Evolutionary conservation across 2,797 vertebrate genomes (phyloP), one percentile per base, ranked within the genome.

Genomic region (Ctenopoma multispine): DNA sequence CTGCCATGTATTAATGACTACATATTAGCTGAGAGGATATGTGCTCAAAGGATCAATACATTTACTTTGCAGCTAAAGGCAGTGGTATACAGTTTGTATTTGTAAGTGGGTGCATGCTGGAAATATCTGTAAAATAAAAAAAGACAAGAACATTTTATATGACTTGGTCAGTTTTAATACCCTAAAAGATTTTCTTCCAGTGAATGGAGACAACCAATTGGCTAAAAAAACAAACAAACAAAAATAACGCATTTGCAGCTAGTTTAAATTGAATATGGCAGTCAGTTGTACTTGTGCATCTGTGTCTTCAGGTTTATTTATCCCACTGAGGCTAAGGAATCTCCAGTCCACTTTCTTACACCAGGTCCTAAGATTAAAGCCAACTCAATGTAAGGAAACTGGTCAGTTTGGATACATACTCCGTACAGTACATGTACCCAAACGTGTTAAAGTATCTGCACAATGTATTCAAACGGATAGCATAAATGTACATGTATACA

Each of bases 331-430:
- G 49, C 5, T 2, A 7, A 38, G 4, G 7, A 47, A 47, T 41
- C 20, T 59, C 14, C 48, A 48, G 47, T 20, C 48, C 48, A 71
- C 46, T 62, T 50, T 68, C 65, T 73, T 71, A 31, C 63, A 56
- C 27, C 41, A 40, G 55, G 58, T 47, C 21, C 41, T 2, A 34
- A 23, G 41, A 58, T 70, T 51, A 64, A 59, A 69, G 65, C 62
- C 56, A 62, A 62, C 75, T 69, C 56, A 79, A 64, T n/a, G n/a
- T n/a, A n/a, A n/a, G n/a, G n/a, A n/a, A n/a, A n/a, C n/a, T n/a
- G 34, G 40, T 43, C 44, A 20, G 17, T 57, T 47, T 31, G n/a
- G 14, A 24, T 3, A 8, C 13, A 31, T 31, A 23, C n/a, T 24
- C 14, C 51, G 12, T 17, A 43, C 21, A 62, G 13, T 18, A 43